Base-by-base conservation (phyloP, 2,113 vertebrate genomes). In the Chloebia gouldiae region DNA sequence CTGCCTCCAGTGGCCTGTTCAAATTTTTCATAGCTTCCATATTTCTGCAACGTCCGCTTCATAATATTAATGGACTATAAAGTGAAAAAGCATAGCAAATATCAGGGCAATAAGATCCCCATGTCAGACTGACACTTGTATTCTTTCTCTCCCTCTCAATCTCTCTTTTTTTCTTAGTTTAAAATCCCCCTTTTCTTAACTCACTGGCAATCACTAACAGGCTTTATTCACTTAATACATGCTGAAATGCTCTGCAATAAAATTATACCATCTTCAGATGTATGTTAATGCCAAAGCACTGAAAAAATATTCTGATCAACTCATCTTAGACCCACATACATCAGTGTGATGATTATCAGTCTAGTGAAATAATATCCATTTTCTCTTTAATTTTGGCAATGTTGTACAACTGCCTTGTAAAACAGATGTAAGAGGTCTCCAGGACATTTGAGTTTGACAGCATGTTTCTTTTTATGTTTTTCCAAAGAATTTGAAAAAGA, bases 1-100 rank as follows among this genome's bases (percentile, higher is more conserved):
- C 97, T 98, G 50, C 99, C 99, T 39, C 99, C 99, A 0, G 99
- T 99, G 69, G 98, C 98, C 94, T 99, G 98, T 69, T 99, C 99
- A 96, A 99, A 99, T 24, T 96, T 98, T 93, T 99, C 99, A 44
- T 99, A 99, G 95, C 97, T 99, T 68, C 99, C 99, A 1, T 99
- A 99, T 85, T 98, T 98, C 92, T 98, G 97, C 93, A 99, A 63
- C 3, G 99, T 98, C 68, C 98, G 92, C 82, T 98, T 98, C 99
- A 99, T 99, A 72, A 99, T 99, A 69, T 97, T 98, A 88, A 99
- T 97, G 21, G 99, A 98, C 99, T 99, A 76, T 6, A 88, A 90
- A 91, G 95, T 13, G 81, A 64, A 91, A 91, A 94, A 81, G 61
- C 20, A 90, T 1, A 49, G 45, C 25, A 90, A 75, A n/a, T 15